Conservation (phyloP, 1,140 invertebrate genomes). For the Bombus balteatus region DNA sequence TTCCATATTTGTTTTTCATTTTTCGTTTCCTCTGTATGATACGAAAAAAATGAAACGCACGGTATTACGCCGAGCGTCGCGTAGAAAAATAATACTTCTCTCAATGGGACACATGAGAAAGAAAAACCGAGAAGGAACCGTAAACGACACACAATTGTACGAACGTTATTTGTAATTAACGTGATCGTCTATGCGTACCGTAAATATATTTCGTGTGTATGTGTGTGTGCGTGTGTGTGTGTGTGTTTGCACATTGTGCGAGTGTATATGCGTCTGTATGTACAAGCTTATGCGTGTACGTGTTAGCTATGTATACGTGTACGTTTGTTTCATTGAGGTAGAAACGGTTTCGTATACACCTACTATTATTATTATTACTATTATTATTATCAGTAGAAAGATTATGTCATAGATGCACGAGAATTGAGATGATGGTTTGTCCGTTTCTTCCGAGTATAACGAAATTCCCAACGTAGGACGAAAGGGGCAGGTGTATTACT, state of each 20-base stretch:
- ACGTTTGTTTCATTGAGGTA: constrained; percentile 67
- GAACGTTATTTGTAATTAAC: constrained; percentile 13
- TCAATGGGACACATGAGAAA: constrained; percentile 6
- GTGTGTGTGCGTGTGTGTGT: background rate
- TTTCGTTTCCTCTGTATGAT: background rate
- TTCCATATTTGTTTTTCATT: background rate
- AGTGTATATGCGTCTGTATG: background rate
- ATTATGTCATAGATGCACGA: constrained; percentile 22
- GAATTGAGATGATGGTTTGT: constrained; percentile 28
- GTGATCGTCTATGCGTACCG: background rate
- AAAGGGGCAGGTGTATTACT: background rate
- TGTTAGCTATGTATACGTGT: background rate
- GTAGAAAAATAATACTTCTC: constrained; percentile 47
- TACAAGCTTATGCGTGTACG: no score
- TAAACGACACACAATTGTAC: background rate
- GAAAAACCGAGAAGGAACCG: constrained; percentile 39
- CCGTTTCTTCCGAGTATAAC: constrained; percentile 57
- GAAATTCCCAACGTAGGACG: constrained; percentile 21
- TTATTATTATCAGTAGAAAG: constrained; percentile 22
- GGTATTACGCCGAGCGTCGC: background rate
- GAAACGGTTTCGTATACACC: constrained; percentile 74
- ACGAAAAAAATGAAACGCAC: constrained; percentile 2
- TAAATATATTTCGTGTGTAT: background rate
- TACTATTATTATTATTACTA: constrained; percentile 38
- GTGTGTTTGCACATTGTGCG: background rate